A percentile compares a stretch with the other conserved stretches of the same genome.
phyloP scores from a whole-genome alignment of 2,888 invertebrate genomes.

The Apomyelois bistriatella region DNA sequence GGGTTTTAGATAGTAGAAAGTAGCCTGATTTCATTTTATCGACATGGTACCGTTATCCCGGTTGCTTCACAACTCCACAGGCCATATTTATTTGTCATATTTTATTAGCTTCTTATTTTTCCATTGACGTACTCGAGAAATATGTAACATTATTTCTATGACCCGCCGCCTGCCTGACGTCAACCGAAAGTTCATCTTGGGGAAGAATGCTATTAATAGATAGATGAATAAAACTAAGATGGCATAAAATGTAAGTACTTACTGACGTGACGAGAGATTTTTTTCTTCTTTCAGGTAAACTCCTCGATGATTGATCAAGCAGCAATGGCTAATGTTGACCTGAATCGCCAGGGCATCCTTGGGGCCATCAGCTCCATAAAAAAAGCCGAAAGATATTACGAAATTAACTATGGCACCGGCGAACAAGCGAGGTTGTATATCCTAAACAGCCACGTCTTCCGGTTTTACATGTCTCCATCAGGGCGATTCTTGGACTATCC shows the following conservation, averaged over 20 bases:
- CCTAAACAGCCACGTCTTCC: slow-evolving; percentile 60
- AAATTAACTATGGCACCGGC: slow-evolving; percentile 47
- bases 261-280: background rate
- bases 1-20: too few species aligned
- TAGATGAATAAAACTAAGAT: too few species aligned
- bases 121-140: too few species aligned
- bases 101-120: too few species aligned
- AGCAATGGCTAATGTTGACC: background rate
- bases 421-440: slow-evolving; percentile 54
- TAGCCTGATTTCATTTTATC: too few species aligned
- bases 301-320: background rate
- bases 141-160: too few species aligned
- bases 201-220: too few species aligned
- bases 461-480: slow-evolving; percentile 62
- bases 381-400: slow-evolving; percentile 47
- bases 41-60: too few species aligned
- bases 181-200: too few species aligned
- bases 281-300: background rate
- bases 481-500: slow-evolving; percentile 59
- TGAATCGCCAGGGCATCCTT: background rate
- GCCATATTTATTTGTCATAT: too few species aligned
- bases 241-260: background rate
- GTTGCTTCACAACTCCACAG: too few species aligned
- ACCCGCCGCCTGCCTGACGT: too few species aligned
- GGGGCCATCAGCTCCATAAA: slow-evolving; percentile 34